phyloP scores from a whole-genome alignment of 2,888 invertebrate species.

The Dryocosmus kuriphilus region DNA sequence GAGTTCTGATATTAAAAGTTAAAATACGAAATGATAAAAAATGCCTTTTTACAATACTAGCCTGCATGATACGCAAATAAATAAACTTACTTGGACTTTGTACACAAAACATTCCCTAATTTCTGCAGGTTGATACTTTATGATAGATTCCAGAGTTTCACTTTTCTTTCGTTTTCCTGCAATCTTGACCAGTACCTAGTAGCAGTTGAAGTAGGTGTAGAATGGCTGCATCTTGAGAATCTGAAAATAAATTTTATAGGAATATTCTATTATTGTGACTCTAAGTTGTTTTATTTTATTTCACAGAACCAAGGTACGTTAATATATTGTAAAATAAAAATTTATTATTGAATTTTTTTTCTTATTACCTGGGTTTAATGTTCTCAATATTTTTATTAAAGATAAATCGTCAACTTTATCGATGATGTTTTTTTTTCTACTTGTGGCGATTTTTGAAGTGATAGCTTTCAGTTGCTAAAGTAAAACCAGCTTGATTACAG shows the following conservation, averaged over 20 bases:
- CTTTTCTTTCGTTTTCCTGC: slow-evolving; percentile 4
- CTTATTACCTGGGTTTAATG: not conserved
- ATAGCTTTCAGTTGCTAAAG: slow-evolving; percentile 4
- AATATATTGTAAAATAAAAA: slow-evolving; percentile 42
- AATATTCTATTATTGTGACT: not conserved
- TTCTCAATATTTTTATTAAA: not conserved
- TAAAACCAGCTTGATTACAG: not conserved
- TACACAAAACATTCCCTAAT: not conserved
- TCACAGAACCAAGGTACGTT: slow-evolving; percentile 30
- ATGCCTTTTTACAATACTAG: not conserved
- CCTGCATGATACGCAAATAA: not conserved
- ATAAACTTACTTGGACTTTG: not conserved
- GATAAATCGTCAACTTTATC: no score
- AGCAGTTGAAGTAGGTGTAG: not conserved
- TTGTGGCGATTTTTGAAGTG: not conserved
- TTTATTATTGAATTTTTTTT: not conserved
- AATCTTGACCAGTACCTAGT: not conserved
- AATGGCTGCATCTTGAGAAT: slow-evolving; percentile 13
- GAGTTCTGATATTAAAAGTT: not conserved
- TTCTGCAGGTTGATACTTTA: not conserved
- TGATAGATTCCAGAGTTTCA: not conserved
- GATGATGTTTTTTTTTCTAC: no score
- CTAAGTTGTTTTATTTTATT: not conserved
- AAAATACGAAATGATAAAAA: not conserved
- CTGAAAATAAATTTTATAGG: not conserved